Evolutionary conservation across 2,888 invertebrate species (phyloP), one percentile per base, ranked within the genome.

Genomic region (Dexiosoma caninum): DNA sequence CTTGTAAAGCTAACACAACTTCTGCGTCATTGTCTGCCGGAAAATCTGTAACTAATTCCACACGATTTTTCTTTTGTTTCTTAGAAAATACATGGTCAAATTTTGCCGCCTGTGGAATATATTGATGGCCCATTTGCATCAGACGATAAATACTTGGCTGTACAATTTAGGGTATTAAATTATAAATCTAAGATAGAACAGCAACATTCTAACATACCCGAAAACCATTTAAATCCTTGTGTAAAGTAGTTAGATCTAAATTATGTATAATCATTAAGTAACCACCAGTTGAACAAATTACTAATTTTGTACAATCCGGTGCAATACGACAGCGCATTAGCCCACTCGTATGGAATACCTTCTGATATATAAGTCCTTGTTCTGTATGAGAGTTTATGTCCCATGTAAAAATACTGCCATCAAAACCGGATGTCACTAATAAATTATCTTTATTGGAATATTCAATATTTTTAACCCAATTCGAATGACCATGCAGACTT

Each of bases 401-500:
- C 98, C 98, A 98, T 0, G 97, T 95, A 86, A 95, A 97, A 87
- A 98, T 96, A 86, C 95, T 95, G 12, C 97, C 97, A 89, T 98
- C 98, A 87, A 98, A 95, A 0, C 97, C 97, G 1, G 97, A 97
- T 0, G 97, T 97, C 12, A 98, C 94, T 75, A 98, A 92, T 8
- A 97, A 91, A 82, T 95, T 95, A 87, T 96, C 95, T 86, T 94
- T 94, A 21, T 94, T 93, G 32, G 96, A 96, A 89, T 96, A 98
- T 88, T 98, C 98, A 83, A 98, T 97, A 89, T 97, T 98, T 90
- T 98, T 98, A 55, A 97, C 98, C 98, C 98, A 98, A 91, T 97
- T 97, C 0, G 95, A 94, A 90, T 98, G 98, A 0, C 97, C 98
- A 79, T 93, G 92, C 9, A 98, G 91, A 12, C 94, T 94, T 77